These are phyloP conservation scores for Albula goreensis DNA, from an alignment of 2,113 vertebrate species.

Conservation along the genomic window DNA sequence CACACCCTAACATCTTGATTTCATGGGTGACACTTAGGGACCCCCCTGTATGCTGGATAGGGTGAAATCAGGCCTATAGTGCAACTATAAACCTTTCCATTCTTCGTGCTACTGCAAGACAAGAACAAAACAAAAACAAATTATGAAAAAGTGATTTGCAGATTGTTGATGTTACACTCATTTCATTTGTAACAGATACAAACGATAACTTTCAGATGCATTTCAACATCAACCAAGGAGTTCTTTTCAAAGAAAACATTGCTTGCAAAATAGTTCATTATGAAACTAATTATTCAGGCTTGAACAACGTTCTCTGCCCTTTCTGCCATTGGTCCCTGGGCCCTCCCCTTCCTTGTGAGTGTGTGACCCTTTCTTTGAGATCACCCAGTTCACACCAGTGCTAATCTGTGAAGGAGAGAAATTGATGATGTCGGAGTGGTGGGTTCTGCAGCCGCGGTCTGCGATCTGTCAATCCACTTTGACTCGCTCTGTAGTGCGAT, in stretches of 20 bases:
- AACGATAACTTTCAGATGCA: background rate
- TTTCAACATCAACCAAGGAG: background rate
- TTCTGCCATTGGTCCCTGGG: background rate
- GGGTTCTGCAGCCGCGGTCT: conserved; percentile 68
- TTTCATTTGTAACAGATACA: background rate
- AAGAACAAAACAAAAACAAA: background rate
- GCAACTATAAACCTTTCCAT: conserved; percentile 28
- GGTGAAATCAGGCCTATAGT: conserved; percentile 63
- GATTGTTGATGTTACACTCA: background rate
- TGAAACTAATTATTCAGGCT: background rate
- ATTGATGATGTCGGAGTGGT: conserved; percentile 70
- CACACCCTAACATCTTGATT: conserved; percentile 82
- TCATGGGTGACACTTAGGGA: conserved; percentile 82
- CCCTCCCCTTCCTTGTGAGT: conserved; percentile 7
- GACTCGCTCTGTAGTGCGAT: conserved; percentile 72
- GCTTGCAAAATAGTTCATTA: background rate
- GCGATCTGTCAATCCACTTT: conserved; percentile 80
- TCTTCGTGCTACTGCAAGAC: background rate
- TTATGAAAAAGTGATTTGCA: background rate
- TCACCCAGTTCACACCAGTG: conserved; percentile 51
- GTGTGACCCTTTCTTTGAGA: conserved; percentile 27
- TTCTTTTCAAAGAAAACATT: background rate
- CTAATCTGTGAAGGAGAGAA: conserved; percentile 65
- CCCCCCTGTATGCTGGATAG: conserved; percentile 71
- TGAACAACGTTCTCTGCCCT: background rate